Base-by-base conservation (phyloP, 2,113 vertebrate genomes). In the Bettongia penicillata region DNA sequence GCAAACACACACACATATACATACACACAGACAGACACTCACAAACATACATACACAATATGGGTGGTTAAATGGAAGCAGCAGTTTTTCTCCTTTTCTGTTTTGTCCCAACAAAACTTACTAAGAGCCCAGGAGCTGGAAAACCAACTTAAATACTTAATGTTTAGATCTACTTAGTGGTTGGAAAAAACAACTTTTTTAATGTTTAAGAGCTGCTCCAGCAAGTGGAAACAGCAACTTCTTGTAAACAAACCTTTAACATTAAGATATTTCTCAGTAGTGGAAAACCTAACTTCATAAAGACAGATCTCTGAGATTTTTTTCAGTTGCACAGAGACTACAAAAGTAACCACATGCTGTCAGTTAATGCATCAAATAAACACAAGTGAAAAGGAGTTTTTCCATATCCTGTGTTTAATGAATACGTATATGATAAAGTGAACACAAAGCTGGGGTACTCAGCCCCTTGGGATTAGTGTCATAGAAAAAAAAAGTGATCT, bases 81-180 rank as follows among this genome's bases (percentile, higher is more conserved):
- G 94, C 47, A 77, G 55, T 51, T 93, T 8, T 93, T 93, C 16
- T 23, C 23, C 68, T 91, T 68, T 95, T 97, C 93, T 91, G 43
- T 61, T 98, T 98, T 96, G 97, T 97, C 97, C 98, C 95, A 95
- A 97, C 53, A 96, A 95, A 98, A 98, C 96, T 96, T 98, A 98
- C 98, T 97, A 98, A 97, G 96, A 97, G 97, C 94, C 97, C 91
- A 96, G 98, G 97, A 99, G 98, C 97, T 98, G 98, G 98, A 98
- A 98, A 98, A 97, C 97, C 98, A 96, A 97, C 97, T 98, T 97
- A 98, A 98, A 98, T 97, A 91, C 97, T 99, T 99, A 98, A 98
- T 98, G 98, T 98, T 99, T 99, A 99, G 98, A 98, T 98, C 98
- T 98, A 98, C 98, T 99, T 98, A 98, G 99, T 98, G 98, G 98